phyloP scores from a whole-genome alignment of 2,888 invertebrate species.

The Catocala fraxini region DNA sequence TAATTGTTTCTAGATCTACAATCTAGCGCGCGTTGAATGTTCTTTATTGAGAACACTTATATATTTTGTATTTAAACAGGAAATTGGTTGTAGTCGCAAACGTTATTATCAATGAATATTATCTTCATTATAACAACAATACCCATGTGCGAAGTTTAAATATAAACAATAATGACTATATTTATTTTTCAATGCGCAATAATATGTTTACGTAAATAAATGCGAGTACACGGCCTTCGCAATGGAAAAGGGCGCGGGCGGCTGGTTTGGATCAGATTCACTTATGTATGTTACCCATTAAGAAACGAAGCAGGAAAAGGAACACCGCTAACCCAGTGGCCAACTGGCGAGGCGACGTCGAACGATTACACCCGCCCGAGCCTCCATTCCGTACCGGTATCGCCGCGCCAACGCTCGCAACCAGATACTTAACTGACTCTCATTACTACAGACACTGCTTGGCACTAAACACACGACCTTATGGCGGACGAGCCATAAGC shows the following conservation, averaged over 20 bases:
- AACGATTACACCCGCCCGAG: constrained; percentile 73
- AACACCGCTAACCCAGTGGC: constrained; percentile 86
- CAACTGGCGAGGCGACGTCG: constrained; percentile 81
- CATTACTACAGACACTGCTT: constrained; percentile 62
- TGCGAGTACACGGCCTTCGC: constrained; percentile 6
- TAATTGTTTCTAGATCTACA: no score
- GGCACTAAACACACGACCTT: constrained; percentile 55
- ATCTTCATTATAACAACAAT: no score
- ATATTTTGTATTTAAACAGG: no score
- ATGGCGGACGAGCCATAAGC: constrained; percentile 58
- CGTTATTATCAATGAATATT: no score
- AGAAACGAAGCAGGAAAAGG: constrained; percentile 83
- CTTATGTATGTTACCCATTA: constrained; percentile 72
- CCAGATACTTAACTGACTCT: constrained; percentile 60
- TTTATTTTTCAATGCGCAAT: no score
- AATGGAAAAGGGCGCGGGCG: constrained; percentile 26
- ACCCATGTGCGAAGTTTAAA: no score
- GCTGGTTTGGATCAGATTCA: constrained; percentile 57
- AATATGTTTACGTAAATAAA: constrained; percentile 15
- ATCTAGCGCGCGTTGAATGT: no score
- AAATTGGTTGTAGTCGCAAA: no score
- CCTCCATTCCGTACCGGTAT: constrained; percentile 81
- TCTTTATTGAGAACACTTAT: no score
- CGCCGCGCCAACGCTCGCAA: constrained; percentile 74
- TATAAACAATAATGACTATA: no score